Evolutionary conservation across 2,113 vertebrate genomes (phyloP).

Genomic region (Heptranchias perlo): DNA sequence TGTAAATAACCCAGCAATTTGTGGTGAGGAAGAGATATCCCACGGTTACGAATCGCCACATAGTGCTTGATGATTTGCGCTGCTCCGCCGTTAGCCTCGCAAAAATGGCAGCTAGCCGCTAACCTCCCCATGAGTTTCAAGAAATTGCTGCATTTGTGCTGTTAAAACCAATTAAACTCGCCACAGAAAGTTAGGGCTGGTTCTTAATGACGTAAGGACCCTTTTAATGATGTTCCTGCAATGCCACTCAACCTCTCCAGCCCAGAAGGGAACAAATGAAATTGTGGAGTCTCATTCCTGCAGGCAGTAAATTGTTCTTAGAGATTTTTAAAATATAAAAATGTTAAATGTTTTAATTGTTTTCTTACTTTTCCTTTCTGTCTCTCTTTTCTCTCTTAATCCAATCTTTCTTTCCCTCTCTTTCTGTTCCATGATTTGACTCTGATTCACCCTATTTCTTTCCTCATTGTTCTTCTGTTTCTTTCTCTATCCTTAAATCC

Average conservation of each 20-base stretch:
- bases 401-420: background rate
- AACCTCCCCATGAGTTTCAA: background rate
- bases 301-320: background rate
- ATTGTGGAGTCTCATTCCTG: background rate
- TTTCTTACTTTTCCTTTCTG: background rate
- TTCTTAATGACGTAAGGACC: background rate
- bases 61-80: background rate
- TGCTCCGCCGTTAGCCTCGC: background rate
- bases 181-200: no score
- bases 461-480: background rate
- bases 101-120: background rate
- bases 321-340: background rate
- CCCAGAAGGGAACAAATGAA: background rate
- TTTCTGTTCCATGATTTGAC: background rate
- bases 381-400: background rate
- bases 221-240: background rate
- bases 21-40: background rate
- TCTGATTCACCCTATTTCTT: background rate
- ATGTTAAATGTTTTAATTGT: no score
- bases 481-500: background rate
- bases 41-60: background rate
- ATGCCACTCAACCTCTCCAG: background rate
- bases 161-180: background rate
- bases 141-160: background rate
- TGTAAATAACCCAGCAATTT: background rate